Base-by-base conservation (phyloP, 2,888 invertebrate species). In the Argyra leucocephala region DNA sequence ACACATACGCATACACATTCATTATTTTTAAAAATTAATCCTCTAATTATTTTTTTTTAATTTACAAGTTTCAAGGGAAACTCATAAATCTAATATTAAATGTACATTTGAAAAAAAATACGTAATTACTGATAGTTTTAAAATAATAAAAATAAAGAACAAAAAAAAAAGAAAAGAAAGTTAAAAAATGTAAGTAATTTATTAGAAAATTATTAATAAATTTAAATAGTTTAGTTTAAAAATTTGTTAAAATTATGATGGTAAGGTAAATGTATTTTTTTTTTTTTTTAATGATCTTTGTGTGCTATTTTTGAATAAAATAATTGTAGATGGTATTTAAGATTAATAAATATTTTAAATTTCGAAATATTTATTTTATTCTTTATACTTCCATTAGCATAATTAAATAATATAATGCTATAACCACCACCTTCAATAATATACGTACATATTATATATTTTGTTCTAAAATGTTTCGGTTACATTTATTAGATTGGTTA, bases 271-370 rank as follows among this genome's bases (percentile, higher is more conserved):
- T 18, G 22, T 57, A n/a, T n/a, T n/a, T n/a, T n/a, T n/a, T n/a
- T 59, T 59, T 59, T 58, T 59, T 59, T 59, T 61, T 7, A 31
- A 61, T 24, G 61, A 61, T 61, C 31, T 61, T 61, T 22, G 61
- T 61, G 61, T 61, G 61, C 61, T 61, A 61, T 61, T 61, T 61
- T 61, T 26, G 23, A 59, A 61, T 26, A 61, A 61, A n/a, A 48
- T 18, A 48, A 61, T 61, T 61, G 24, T 61, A 61, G 61, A 61
- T 24, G 61, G 31, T 61, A 61, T 18, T 61, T 48, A 48, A 48
- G 48, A 48, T 48, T 48, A 48, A 48, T 48, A 48, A 48, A 48
- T 48, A 48, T 48, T 48, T 48, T 48, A 48, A 48, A 48, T 48
- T 48, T 48, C 48, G 48, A 48, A 48, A 48, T 48, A n/a, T 48